Base-by-base conservation (phyloP, 2,888 invertebrate species). In the Amphipyra tragopoginis region DNA sequence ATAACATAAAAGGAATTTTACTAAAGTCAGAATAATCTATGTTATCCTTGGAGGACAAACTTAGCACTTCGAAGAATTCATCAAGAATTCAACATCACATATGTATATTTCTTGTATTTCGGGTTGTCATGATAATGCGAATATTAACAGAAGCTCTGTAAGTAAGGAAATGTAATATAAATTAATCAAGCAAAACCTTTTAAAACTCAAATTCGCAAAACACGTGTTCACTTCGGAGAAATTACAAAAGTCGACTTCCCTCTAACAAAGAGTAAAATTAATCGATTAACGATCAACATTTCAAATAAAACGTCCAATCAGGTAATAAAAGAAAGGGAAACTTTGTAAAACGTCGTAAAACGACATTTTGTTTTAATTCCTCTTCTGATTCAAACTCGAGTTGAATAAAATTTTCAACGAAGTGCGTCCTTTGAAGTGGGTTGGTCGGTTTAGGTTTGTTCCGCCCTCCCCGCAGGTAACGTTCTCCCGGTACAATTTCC, bases 401-500 rank as follows among this genome's bases (percentile, higher is more conserved):
- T 77, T 80, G 80, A 69, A 77, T 81, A 79, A 78, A 81, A 82
- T 80, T 75, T 79, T 64, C 61, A 66, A 68, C 62, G 51, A 74
- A 79, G 71, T 73, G 67, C 52, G 58, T 73, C 73, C 72, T 71
- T 85, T 85, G 82, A 84, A 80, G 83, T 82, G 83, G 80, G 71
- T 75, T 75, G 69, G 54, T 65, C 29, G 62, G 75, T 67, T 65
- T 50, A 54, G 62, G 75, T 67, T 65, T 50, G 55, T 57, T 54
- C 26, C 34, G 29, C 29, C 57, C 69, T 43, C 59, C 69, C 68
- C 75, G 59, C 74, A 74, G 61, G 71, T 69, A 69, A 73, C 61
- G 26, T 65, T 61, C 44, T 10, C 58, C 53, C 43, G 48, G 71
- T 42, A 74, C 71, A 62, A 43, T 61, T 58, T 55, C 53, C 47